phyloP scores from a whole-genome alignment of 2,888 invertebrate genomes.

The Allygus modestus region DNA sequence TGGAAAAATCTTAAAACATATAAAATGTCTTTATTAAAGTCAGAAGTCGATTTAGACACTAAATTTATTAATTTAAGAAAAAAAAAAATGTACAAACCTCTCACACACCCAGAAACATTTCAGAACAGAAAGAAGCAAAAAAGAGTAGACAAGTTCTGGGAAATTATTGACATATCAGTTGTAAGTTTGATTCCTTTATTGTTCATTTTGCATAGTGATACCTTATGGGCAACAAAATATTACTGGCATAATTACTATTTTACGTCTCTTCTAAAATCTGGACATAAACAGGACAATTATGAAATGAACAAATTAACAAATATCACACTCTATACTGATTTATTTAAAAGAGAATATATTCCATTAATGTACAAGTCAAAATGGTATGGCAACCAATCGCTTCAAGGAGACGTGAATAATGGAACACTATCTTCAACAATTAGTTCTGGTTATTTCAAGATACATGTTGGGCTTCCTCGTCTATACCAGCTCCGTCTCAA shows the following conservation, averaged over 20 bases:
- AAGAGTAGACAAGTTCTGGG: no score
- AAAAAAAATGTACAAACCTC: background rate
- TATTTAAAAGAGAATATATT: background rate
- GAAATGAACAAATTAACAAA: background rate
- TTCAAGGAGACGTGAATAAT: no score
- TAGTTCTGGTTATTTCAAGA: background rate
- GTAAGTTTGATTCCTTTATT: background rate
- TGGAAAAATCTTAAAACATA: background rate
- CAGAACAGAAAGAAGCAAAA: background rate
- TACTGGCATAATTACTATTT: background rate
- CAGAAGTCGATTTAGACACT: background rate
- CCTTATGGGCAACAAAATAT: background rate
- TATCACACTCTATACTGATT: background rate
- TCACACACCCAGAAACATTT: background rate
- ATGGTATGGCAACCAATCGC: constrained; percentile 4
- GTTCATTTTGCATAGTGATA: background rate
- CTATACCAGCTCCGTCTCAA: background rate
- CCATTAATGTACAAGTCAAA: background rate
- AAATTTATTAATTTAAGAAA: background rate
- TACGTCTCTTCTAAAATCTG: background rate
- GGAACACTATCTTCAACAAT: background rate
- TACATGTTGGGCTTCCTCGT: background rate
- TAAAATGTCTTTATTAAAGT: background rate
- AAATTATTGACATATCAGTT: no score
- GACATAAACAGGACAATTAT: background rate